A percentile compares a stretch with the other conserved stretches of the same genome.
phyloP scores from a whole-genome alignment of 2,113 vertebrate genomes.

The Apteryx mantelli region DNA sequence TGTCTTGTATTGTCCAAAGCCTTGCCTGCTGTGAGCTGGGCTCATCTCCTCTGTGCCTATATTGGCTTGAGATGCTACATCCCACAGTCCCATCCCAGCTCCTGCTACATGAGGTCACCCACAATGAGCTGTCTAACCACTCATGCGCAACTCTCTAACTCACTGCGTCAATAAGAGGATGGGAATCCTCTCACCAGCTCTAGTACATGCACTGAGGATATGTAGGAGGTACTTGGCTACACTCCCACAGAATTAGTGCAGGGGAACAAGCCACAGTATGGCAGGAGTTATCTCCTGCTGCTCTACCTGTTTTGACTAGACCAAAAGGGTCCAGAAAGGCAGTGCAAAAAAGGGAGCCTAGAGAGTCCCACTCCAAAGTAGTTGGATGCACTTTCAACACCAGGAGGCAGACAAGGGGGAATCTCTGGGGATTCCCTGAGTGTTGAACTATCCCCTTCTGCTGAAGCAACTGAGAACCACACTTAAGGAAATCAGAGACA shows the following conservation, averaged over 20 bases:
- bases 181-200: background rate
- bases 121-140: background rate
- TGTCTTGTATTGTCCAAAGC: background rate
- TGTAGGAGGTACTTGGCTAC: background rate
- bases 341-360: background rate
- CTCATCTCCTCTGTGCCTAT: background rate
- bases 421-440: background rate
- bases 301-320: background rate
- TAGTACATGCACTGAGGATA: background rate
- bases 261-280: background rate
- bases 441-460: background rate
- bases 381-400: background rate
- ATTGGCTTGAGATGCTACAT: background rate
- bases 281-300: background rate
- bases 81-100: rapidly evolving
- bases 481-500: background rate
- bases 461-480: background rate
- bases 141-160: rapidly evolving
- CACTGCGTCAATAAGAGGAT: rapidly evolving
- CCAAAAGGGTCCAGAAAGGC: background rate
- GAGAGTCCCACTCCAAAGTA: background rate
- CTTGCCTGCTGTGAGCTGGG: rapidly evolving
- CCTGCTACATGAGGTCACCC: background rate
- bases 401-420: background rate
- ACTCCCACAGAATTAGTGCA: background rate